A percentile compares a stretch with the other conserved stretches of the same genome.
Conservation (phyloP, 2,888 invertebrate genomes). For the Archips crataeganus region DNA sequence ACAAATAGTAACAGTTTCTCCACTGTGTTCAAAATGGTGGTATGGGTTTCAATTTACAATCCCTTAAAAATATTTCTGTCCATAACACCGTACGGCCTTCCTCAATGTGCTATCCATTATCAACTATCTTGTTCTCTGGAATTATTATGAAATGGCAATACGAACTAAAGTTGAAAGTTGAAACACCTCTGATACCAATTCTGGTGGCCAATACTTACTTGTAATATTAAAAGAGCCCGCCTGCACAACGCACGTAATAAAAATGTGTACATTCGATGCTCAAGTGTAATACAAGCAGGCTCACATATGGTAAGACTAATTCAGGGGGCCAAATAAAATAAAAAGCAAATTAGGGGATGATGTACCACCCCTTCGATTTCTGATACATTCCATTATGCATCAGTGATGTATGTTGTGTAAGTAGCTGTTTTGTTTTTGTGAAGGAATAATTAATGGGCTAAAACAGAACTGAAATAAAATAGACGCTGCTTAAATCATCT, state of each 20-base stretch:
- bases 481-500: no score
- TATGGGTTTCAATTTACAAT: no score
- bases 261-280: slow-evolving; percentile 73
- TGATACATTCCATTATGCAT: slow-evolving; percentile 83
- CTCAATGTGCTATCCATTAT: no score
- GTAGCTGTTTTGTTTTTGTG: slow-evolving; percentile 49
- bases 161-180: no score
- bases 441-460: slow-evolving; percentile 25
- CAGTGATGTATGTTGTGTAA: slow-evolving; percentile 71
- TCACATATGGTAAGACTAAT: slow-evolving; percentile 86
- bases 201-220: background rate
- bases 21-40: no score
- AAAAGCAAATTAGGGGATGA: slow-evolving; percentile 85
- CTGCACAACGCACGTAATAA: slow-evolving; percentile 54
- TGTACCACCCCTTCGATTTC: slow-evolving; percentile 85
- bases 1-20: no score
- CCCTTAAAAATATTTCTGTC: no score
- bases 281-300: slow-evolving; percentile 81
- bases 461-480: background rate
- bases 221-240: slow-evolving; percentile 28
- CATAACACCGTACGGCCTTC: no score
- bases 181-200: background rate
- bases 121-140: no score
- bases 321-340: slow-evolving; percentile 82
- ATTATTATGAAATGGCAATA: no score